Evolutionary conservation across 2,888 invertebrate genomes (phyloP).

Genomic region (Maniola hyperantus): DNA sequence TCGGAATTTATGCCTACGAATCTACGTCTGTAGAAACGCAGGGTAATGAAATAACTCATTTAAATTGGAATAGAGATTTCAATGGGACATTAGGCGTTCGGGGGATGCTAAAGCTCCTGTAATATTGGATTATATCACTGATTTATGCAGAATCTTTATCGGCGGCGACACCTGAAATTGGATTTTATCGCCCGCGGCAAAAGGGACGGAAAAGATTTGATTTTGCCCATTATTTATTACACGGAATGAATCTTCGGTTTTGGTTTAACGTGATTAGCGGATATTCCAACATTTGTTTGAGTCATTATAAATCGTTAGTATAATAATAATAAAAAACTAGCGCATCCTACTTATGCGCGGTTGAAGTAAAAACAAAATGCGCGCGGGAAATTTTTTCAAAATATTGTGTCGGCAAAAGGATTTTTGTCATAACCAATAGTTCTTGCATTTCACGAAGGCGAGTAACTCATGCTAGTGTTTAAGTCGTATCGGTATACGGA

Average conservation of each 20-base stretch:
- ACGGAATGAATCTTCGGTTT: slow-evolving; percentile 9
- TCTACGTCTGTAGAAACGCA: slow-evolving; percentile 59
- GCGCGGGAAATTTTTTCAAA: background rate
- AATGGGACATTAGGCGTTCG: slow-evolving; percentile 73
- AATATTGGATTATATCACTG: slow-evolving; percentile 78
- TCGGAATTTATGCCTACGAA: slow-evolving; percentile 69
- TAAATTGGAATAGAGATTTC: slow-evolving; percentile 79
- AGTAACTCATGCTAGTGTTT: too few species aligned
- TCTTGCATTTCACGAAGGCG: too few species aligned
- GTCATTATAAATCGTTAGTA: background rate
- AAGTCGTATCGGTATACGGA: too few species aligned
- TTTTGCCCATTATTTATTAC: slow-evolving; percentile 26
- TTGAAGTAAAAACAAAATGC: background rate
- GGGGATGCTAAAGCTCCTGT: slow-evolving; percentile 66
- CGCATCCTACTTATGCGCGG: too few species aligned
- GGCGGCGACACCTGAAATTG: slow-evolving; percentile 73
- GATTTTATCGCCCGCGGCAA: slow-evolving; percentile 64
- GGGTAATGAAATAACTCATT: slow-evolving; percentile 80
- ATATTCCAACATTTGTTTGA: background rate
- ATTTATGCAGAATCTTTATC: slow-evolving; percentile 82
- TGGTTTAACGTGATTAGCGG: slow-evolving; percentile 14
- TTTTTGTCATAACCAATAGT: too few species aligned
- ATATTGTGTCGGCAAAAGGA: too few species aligned
- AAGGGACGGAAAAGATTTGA: slow-evolving; percentile 35
- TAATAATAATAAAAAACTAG: too few species aligned